Base-by-base conservation (phyloP, 2,113 vertebrate species). In the Trachemys scripta region DNA sequence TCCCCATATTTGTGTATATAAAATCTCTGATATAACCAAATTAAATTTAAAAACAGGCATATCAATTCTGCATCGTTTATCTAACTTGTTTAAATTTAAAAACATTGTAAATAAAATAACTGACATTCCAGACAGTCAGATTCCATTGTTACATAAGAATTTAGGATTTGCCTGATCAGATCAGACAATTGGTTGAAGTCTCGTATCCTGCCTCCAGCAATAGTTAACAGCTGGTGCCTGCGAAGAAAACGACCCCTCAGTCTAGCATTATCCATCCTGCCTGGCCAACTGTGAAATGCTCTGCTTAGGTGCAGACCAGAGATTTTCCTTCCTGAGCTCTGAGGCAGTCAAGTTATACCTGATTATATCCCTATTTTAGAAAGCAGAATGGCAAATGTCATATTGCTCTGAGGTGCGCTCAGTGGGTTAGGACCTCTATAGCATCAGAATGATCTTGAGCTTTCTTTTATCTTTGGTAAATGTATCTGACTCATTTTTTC, bases 111-210 rank as follows among this genome's bases (percentile, higher is more conserved):
- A 56, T 56, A n/a, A 82, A 96, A 17, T 17, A 86, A 85, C 35
- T 17, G 5, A 90, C 88, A 8, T 87, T 29, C 49, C 13, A 29
- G 38, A 8, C 89, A 92, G 47, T 22, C 87, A 84, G 82, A 91
- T 5, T 50, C 53, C 0, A 45, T 24, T 45, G 72, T 45, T 76
- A 25, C 72, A 0, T 27, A 88, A 89, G 17, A 91, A 94, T 92
- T 88, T 62, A 94, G 49, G 29, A 89, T 56, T 80, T 10, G 5
- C 9, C 72, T 42, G 9, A 88, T 69, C 65, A 96, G 82, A 88
- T 76, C 0, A 0, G 47, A 49, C 22, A 80, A 35, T 0, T 1
- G n/a, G n/a, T 62, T 76, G 72, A 76, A 25, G 22, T 76, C 4
- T 1, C 29, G 5, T 56, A 87, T 57, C 45, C 57, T 62, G 45